Conservation (phyloP, 2,113 vertebrate genomes). For the Antennarius striatus region DNA sequence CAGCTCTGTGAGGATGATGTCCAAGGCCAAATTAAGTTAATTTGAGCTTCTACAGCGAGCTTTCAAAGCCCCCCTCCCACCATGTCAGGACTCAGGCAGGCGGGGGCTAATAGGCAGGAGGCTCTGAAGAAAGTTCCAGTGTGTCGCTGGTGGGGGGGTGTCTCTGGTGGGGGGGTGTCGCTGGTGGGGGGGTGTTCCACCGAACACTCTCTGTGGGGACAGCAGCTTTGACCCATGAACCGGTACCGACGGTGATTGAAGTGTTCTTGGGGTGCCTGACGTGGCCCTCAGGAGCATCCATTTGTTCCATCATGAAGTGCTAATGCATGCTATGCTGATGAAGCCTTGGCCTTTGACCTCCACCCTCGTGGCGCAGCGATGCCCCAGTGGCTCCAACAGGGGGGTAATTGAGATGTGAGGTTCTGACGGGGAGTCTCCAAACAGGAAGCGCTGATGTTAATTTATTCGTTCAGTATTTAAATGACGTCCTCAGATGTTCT, state of each 20-base stretch:
- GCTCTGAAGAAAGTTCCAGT: slow-evolving; percentile 29
- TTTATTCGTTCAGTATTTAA: slow-evolving; percentile 66
- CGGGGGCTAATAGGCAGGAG: slow-evolving; percentile 47
- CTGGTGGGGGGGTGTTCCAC: too few species aligned
- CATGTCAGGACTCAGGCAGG: slow-evolving; percentile 42
- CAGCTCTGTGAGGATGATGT: slow-evolving; percentile 57
- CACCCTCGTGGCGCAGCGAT: slow-evolving; percentile 5
- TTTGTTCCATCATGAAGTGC: neutral
- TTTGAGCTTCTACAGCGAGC: slow-evolving; percentile 57
- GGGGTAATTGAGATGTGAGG: slow-evolving; percentile 48
- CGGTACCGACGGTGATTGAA: neutral
- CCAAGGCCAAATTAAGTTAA: slow-evolving; percentile 67
- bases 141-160: neutral
- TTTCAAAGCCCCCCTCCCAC: slow-evolving; percentile 52
- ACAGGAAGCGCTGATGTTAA: slow-evolving; percentile 48
- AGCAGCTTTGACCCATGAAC: too few species aligned
- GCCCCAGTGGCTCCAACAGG: slow-evolving; percentile 28
- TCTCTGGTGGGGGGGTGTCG: too few species aligned
- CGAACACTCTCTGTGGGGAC: too few species aligned
- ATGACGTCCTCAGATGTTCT: slow-evolving; percentile 63
- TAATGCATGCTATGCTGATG: slow-evolving; percentile 22
- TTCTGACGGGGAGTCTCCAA: slow-evolving; percentile 53
- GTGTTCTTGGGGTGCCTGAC: slow-evolving; percentile 2
- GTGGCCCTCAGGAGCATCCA: neutral
- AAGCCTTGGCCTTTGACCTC: slow-evolving; percentile 2